phyloP scores from a whole-genome alignment of 2,113 vertebrate genomes.

The Aythya baeri region DNA sequence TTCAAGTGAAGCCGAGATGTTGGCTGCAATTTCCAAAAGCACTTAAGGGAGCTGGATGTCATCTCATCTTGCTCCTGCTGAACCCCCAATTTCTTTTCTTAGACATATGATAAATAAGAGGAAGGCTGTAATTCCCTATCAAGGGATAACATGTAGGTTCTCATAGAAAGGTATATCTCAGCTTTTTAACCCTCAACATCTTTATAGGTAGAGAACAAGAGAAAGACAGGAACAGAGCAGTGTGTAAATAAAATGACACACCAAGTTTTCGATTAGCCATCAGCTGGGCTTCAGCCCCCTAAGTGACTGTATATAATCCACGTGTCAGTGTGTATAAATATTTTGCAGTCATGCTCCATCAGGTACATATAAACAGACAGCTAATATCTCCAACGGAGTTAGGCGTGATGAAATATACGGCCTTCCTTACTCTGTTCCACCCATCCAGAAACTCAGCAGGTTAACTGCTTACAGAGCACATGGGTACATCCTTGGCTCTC shows the following conservation, averaged over 20 bases:
- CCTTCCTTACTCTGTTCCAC: background rate
- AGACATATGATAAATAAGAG: background rate
- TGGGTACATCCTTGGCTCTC: background rate
- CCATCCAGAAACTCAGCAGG: slow-evolving; percentile 2
- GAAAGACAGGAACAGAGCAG: background rate
- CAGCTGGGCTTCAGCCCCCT: slow-evolving; percentile 31
- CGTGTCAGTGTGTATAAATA: slow-evolving; percentile 28
- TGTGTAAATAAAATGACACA: background rate
- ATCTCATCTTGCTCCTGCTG: background rate
- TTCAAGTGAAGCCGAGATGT: background rate
- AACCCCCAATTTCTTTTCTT: background rate
- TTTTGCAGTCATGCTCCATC: slow-evolving; percentile 39
- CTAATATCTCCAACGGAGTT: slow-evolving; percentile 28
- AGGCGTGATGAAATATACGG: background rate
- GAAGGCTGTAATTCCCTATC: background rate
- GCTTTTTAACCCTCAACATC: background rate
- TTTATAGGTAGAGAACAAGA: background rate
- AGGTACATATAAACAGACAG: slow-evolving; percentile 51
- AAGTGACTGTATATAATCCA: slow-evolving; percentile 3
- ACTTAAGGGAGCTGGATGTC: background rate
- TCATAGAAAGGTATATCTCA: background rate
- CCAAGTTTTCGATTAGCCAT: slow-evolving; percentile 4
- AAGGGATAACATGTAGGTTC: background rate
- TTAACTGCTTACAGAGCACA: background rate
- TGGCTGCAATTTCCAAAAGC: background rate